These are phyloP conservation scores for Pitta sordida DNA, from an alignment of 2,113 vertebrate species.

Conservation along the genomic window DNA sequence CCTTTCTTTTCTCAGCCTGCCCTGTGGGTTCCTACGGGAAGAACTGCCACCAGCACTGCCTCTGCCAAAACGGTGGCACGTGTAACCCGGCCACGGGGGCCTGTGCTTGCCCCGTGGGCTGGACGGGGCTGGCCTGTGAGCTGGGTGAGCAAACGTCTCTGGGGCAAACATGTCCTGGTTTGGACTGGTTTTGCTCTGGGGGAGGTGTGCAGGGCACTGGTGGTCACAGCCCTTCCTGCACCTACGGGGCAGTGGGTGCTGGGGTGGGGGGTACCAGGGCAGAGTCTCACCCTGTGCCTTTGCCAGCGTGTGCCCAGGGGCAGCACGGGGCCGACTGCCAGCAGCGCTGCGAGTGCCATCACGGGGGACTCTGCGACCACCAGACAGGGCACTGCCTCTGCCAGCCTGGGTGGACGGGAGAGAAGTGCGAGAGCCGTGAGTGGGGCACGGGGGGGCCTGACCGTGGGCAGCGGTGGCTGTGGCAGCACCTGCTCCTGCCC, in stretches of 20 bases:
- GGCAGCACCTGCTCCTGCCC: neutral
- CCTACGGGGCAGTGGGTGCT: fast-evolving
- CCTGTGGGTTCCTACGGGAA: constrained; percentile 75
- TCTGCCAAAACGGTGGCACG: constrained; percentile 83
- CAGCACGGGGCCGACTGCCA: constrained; percentile 74
- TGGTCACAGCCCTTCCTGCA: fast-evolving
- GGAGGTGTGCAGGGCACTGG: fast-evolving
- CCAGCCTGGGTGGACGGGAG: constrained; percentile 79
- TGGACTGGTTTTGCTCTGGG: fast-evolving
- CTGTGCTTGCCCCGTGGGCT: constrained; percentile 80
- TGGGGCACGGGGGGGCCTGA: fast-evolving
- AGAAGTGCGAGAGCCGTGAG: constrained; percentile 80
- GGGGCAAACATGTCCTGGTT: fast-evolving
- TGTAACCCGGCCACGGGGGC: constrained; percentile 78
- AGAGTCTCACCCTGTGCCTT: neutral
- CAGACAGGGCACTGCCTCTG: constrained; percentile 78
- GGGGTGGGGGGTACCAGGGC: fast-evolving
- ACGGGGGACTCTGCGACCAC: constrained; percentile 79
- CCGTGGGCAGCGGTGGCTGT: fast-evolving
- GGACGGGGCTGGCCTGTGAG: constrained; percentile 87
- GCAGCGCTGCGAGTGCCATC: constrained; percentile 78
- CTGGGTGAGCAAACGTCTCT: constrained; percentile 71
- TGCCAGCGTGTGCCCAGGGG: constrained; percentile 78
- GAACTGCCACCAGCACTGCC: constrained; percentile 79
- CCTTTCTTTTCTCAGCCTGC: constrained; percentile 74